A percentile compares a stretch with the other conserved stretches of the same genome.
These are phyloP conservation scores for Plagodis pulveraria DNA, from an alignment of 2,888 invertebrate genomes.

Conservation along the genomic window DNA sequence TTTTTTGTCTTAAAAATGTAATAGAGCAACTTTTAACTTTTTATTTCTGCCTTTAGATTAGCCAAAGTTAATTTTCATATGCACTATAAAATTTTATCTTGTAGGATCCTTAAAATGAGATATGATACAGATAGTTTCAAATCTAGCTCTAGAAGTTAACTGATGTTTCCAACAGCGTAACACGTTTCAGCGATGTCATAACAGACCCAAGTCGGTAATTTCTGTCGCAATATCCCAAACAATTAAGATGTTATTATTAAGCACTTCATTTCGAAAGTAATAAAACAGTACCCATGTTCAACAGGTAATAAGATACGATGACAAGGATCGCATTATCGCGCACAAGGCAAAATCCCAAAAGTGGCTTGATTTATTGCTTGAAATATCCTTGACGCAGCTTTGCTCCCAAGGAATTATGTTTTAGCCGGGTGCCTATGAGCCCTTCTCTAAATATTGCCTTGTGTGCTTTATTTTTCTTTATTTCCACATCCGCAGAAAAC, in stretches of 20 bases:
- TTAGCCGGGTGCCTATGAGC: conserved; percentile 44
- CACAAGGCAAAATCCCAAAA: conserved; percentile 62
- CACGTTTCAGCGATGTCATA: conserved; percentile 10
- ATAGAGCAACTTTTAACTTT: too few species aligned
- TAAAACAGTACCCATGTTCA: conserved; percentile 61
- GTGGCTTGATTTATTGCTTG: conserved; percentile 65
- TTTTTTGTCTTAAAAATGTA: too few species aligned
- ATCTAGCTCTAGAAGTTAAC: background rate
- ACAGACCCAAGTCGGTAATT: conserved; percentile 21
- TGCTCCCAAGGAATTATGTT: conserved; percentile 53
- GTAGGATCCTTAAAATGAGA: too few species aligned
- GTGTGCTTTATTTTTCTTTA: conserved; percentile 33
- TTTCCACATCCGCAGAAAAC: conserved; percentile 29
- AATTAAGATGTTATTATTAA: conserved; percentile 30
- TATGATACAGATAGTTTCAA: too few species aligned
- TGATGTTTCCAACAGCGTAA: background rate
- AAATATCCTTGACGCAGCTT: conserved; percentile 60
- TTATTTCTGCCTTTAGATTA: too few species aligned
- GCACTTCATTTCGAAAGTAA: conserved; percentile 49
- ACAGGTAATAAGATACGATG: conserved; percentile 73
- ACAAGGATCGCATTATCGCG: conserved; percentile 69
- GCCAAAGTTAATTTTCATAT: too few species aligned
- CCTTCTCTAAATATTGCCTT: conserved; percentile 34
- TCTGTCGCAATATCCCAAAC: conserved; percentile 21
- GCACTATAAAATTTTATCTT: too few species aligned